These are phyloP conservation scores for Panthera uncia DNA, from an alignment of 2,113 vertebrate genomes.

Conservation along the genomic window DNA sequence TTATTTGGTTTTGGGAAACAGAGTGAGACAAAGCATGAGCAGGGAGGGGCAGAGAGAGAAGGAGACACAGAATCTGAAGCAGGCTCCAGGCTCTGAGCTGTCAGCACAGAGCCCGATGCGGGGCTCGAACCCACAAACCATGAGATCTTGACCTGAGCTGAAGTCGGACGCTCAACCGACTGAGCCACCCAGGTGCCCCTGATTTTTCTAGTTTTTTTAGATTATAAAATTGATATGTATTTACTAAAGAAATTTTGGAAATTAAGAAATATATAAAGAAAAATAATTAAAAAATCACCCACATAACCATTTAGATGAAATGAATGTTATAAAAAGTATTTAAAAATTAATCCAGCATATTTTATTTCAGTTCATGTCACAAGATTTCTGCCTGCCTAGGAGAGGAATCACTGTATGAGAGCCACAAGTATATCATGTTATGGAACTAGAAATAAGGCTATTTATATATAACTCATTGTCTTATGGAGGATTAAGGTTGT, in stretches of 20 bases:
- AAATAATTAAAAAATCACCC: neutral
- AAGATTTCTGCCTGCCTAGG: neutral
- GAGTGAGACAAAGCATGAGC: too few species aligned
- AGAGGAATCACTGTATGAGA: neutral
- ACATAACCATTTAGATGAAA: neutral
- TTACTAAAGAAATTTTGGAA: neutral
- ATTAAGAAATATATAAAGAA: conserved; percentile 16
- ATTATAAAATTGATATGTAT: neutral
- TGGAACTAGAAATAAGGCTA: neutral
- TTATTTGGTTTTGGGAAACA: too few species aligned
- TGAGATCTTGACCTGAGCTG: too few species aligned
- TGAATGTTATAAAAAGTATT: neutral
- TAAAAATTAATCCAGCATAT: neutral
- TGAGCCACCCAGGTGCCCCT: neutral
- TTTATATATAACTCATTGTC: neutral
- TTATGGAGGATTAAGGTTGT: neutral
- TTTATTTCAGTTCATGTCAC: neutral
- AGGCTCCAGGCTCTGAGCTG: too few species aligned
- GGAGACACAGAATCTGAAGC: too few species aligned
- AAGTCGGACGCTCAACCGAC: too few species aligned
- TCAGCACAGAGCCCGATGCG: too few species aligned
- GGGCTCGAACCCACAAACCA: too few species aligned
- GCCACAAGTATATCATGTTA: neutral
- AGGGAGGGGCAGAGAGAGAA: too few species aligned
- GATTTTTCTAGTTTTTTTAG: neutral